phyloP scores from a whole-genome alignment of 2,888 invertebrate genomes.

The Serripes groenlandicus region DNA sequence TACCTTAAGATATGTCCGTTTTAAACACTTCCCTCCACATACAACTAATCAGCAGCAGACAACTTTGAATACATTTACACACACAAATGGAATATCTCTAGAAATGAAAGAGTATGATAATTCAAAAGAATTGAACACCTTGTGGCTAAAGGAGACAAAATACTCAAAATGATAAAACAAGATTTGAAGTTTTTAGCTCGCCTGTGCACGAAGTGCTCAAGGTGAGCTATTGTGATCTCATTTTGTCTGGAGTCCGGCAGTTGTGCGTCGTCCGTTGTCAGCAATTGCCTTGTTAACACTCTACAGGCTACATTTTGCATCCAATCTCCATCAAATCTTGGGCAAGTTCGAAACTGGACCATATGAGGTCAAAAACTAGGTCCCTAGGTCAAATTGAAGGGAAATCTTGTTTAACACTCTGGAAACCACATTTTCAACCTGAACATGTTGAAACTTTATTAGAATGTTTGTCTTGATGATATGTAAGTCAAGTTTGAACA shows the following conservation, averaged over 20 bases:
- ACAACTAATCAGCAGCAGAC: background rate
- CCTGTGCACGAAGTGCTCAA: background rate
- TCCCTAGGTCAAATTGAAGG: too few species aligned
- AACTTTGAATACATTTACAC: background rate
- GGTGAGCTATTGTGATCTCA: background rate
- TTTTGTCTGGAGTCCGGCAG: background rate
- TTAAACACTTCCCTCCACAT: background rate
- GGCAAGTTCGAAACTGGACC: too few species aligned
- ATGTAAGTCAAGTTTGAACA: too few species aligned
- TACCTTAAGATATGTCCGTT: background rate
- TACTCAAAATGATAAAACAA: background rate
- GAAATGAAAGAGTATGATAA: background rate
- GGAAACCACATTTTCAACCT: too few species aligned
- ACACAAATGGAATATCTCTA: background rate
- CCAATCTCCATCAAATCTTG: background rate
- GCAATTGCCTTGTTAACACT: background rate
- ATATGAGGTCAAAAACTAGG: too few species aligned
- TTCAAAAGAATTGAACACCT: too few species aligned
- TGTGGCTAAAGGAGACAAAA: background rate
- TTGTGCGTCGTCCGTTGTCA: background rate
- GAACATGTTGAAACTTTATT: too few species aligned
- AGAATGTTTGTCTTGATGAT: too few species aligned
- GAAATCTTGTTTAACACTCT: too few species aligned
- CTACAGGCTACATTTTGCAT: background rate
- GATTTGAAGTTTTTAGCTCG: background rate